phyloP scores from a whole-genome alignment of 2,888 invertebrate genomes.

The Drosophila barbarae region DNA sequence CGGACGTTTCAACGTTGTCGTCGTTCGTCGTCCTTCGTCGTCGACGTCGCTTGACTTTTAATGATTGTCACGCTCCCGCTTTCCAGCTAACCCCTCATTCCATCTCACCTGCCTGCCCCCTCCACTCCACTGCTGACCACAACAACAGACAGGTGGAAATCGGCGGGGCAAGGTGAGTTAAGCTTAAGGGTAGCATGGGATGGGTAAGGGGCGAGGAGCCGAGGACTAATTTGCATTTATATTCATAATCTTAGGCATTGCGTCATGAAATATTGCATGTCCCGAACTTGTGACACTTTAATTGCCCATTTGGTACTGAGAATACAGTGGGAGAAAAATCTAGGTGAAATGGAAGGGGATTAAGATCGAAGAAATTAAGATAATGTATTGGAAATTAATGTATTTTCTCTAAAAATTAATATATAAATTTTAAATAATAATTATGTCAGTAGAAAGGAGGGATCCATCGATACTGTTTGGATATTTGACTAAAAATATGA shows the following conservation, averaged over 20 bases:
- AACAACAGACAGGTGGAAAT: conserved; percentile 60
- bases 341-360: neutral
- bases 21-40: conserved; percentile 35
- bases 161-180: conserved; percentile 6
- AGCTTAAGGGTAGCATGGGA: conserved; percentile 1
- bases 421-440: too few species aligned
- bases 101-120: neutral
- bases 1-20: conserved; percentile 42
- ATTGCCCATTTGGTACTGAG: conserved; percentile 61
- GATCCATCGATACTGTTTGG: too few species aligned
- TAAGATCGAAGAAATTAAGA: neutral
- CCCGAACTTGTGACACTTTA: conserved; percentile 75
- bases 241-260: conserved; percentile 73
- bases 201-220: conserved; percentile 20
- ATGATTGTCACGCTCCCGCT: conserved; percentile 70
- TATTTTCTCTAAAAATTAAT: neutral
- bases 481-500: too few species aligned
- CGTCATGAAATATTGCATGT: conserved; percentile 76
- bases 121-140: conserved; percentile 19
- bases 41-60: conserved; percentile 66
- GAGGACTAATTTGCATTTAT: conserved; percentile 72
- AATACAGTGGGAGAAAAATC: conserved; percentile 7
- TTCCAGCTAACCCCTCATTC: conserved; percentile 6
- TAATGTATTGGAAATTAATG: neutral
- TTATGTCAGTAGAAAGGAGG: too few species aligned